Evolutionary conservation across 2,113 vertebrate species (phyloP), one percentile per base, ranked within the genome.

Genomic region (Tricholaema leucomelas): DNA sequence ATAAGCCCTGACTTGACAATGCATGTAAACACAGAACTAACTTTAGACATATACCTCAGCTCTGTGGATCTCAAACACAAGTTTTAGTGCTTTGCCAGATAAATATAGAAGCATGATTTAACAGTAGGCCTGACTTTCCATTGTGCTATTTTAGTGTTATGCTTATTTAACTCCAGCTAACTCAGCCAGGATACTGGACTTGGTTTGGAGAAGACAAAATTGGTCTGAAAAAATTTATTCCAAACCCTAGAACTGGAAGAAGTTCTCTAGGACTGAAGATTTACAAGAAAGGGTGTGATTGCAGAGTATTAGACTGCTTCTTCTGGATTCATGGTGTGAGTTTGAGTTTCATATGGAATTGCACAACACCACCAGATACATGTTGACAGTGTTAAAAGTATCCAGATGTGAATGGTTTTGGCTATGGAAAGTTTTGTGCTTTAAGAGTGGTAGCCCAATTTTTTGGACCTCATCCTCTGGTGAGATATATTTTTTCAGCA

Each of bases 21-120:
- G 20, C 8, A 3, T 76, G 28, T 88, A 91, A 95, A 90, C 59
- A 81, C 35, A 81, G 36, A 50, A 87, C 78, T 92, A 93, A 92
- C 78, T 78, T 95, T 42, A 82, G 79, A 78, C 60, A 75, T 79
- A 31, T 76, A 78, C 78, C 82, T 92, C 95, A 82, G 55, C 82
- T 89, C 46, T 93, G 75, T 73, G 50, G 50, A 86, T 76, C 73
- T 84, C 74, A 31, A 65, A 50, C 92, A 79, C 81, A 81, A 90
- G 85, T 76, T 95, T 94, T 90, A 93, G 36, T 87, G 66, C 86
- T 88, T 96, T 93, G 66, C 88, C 77, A 90, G 77, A 44, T 88
- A 96, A 91, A 95, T 96, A 94, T 94, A 96, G 94, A 88, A 87
- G 55, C 27, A 90, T 94, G 92, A 94, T 92, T 96, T 91, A 96